Evolutionary conservation across 2,113 vertebrate genomes (phyloP), one percentile per base, ranked within the genome.

Genomic region (Orcinus orca): DNA sequence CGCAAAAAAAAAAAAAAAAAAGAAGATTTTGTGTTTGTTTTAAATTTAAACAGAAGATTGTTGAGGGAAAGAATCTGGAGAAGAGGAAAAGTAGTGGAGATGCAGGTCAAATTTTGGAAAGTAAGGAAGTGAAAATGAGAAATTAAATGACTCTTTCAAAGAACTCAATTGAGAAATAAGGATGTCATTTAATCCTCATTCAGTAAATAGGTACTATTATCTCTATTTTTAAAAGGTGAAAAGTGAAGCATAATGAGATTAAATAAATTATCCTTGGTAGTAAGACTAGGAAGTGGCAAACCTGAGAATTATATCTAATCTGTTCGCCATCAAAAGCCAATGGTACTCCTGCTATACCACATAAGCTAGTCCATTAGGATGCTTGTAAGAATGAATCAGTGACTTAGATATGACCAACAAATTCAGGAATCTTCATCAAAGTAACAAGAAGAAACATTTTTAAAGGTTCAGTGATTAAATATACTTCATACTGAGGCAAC

Each of bases 401-500:
- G 63, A 50, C 36, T 93, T 92, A 58, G 70, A 26, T 53, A 68
- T 29, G n/a, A 88, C 17, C 44, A 95, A 93, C 20, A 20, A 80
- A 70, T 81, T 91, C 6, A 93, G n/a, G 15, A 93, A 84, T 83
- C 53, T 95, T 90, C 53, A 62, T 31, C 20, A 47, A 76, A 83
- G 7, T 87, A 80, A 41, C n/a, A 33, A 90, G 29, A 87, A 73
- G 17, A 90, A 93, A 47, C 1, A 83, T 67, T 82, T 93, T 87
- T 79, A 68, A 86, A 93, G 10, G 29, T 67, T 97, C 23, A 89
- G 1, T 79, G 77, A 81, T 89, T 94, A 97, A 90, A 94, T 63
- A 89, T 36, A 92, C 8, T 84, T 67, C 25, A 79, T 62, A 38
- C 6, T 92, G 55, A 94, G 65, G 47, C 20, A 62, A 90, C 9